A percentile compares a stretch with the other conserved stretches of the same genome.
These are phyloP conservation scores for Percina caprodes DNA, from an alignment of 2,113 vertebrate species.

Conservation along the genomic window DNA sequence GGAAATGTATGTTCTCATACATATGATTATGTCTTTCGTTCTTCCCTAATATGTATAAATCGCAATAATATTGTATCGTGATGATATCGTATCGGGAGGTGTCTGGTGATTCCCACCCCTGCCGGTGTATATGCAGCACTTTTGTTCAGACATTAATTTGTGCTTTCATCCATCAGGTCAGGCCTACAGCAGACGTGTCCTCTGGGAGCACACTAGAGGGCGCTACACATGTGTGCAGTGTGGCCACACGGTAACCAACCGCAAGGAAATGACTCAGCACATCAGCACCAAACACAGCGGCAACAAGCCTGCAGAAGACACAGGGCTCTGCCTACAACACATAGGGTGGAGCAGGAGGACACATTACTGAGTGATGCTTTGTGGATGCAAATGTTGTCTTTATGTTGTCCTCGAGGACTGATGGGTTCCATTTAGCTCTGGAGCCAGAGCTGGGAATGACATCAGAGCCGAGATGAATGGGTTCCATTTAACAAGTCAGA, in stretches of 20 bases:
- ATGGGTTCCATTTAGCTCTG: too few relatives aligned
- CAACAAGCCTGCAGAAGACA: slow-evolving; percentile 67
- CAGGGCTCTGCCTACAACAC: slow-evolving; percentile 44
- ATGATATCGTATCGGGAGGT: too few relatives aligned
- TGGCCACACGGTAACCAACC: slow-evolving; percentile 83
- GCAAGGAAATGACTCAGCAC: slow-evolving; percentile 91
- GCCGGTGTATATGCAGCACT: too few relatives aligned
- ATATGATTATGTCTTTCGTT: too few relatives aligned
- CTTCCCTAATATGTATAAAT: too few relatives aligned
- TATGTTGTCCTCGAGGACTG: neutral
- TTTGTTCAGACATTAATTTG: neutral
- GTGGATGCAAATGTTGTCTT: neutral
- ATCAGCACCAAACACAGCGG: slow-evolving; percentile 86
- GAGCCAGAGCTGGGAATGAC: too few relatives aligned
- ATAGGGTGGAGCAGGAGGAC: neutral
- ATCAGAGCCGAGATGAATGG: too few relatives aligned
- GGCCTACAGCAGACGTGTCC: slow-evolving; percentile 87
- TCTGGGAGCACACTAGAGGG: slow-evolving; percentile 95
- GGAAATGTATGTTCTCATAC: too few relatives aligned
- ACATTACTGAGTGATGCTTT: too few relatives aligned
- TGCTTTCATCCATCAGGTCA: slow-evolving; percentile 76
- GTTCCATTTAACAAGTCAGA: too few relatives aligned
- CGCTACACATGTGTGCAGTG: slow-evolving; percentile 94
- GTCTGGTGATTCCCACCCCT: too few relatives aligned
- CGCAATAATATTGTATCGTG: too few relatives aligned